Conservation (phyloP, 2,113 vertebrate genomes). For the Clarias macrocephalus region DNA sequence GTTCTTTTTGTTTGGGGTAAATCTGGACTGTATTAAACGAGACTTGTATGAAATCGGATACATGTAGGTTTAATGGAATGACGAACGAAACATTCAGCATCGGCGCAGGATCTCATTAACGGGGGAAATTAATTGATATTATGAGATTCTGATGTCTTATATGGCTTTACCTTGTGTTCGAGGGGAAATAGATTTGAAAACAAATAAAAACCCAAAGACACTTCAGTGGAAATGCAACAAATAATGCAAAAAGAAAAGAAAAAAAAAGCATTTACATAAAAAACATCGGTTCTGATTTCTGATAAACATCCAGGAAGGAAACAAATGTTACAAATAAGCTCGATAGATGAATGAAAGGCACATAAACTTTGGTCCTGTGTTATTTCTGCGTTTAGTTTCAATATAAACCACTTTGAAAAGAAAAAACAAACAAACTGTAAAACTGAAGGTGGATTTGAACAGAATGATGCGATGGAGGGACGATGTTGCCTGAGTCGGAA, state of each 20-base stretch:
- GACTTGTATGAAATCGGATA: no score
- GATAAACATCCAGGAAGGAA: slow-evolving; percentile 64
- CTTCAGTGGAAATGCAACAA: slow-evolving; percentile 22
- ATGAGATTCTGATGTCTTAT: neutral
- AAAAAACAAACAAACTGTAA: neutral
- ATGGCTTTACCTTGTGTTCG: slow-evolving; percentile 52
- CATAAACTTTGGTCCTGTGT: slow-evolving; percentile 83
- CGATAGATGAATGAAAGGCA: slow-evolving; percentile 73
- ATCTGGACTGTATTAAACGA: neutral
- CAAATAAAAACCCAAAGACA: neutral
- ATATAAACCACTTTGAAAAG: slow-evolving; percentile 61
- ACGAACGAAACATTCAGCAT: slow-evolving; percentile 39
- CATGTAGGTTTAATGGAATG: neutral
- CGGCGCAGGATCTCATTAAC: slow-evolving; percentile 16
- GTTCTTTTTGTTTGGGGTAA: neutral
- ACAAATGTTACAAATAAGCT: slow-evolving; percentile 61
- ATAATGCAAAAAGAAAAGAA: slow-evolving; percentile 33
- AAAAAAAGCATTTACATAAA: slow-evolving; percentile 2
- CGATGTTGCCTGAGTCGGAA: slow-evolving; percentile 49
- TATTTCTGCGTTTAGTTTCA: slow-evolving; percentile 63
- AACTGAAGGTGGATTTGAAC: slow-evolving; percentile 19
- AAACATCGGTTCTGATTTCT: slow-evolving; percentile 53
- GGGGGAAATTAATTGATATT: neutral
- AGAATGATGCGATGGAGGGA: slow-evolving; percentile 42
- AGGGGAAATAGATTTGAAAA: slow-evolving; percentile 24